Conservation (phyloP, 2,113 vertebrate genomes). For the Alligator mississippiensis region DNA sequence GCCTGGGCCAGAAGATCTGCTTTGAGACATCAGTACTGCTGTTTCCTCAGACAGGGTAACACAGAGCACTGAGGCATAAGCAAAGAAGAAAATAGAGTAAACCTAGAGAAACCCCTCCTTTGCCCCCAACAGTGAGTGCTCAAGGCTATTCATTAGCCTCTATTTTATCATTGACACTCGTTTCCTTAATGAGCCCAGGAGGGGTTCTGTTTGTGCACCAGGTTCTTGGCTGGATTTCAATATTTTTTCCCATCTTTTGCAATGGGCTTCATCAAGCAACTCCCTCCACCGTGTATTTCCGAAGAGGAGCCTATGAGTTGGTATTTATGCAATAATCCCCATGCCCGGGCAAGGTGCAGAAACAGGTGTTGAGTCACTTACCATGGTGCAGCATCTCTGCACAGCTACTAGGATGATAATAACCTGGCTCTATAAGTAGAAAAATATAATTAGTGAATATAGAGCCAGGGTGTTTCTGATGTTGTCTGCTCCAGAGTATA, state of each 20-base stretch:
- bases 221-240: background rate
- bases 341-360: background rate
- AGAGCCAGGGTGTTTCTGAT: background rate
- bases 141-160: background rate
- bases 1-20: too few relatives aligned
- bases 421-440: background rate
- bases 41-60: background rate
- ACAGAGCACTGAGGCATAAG: background rate
- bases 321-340: background rate
- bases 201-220: background rate
- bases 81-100: background rate
- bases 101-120: background rate
- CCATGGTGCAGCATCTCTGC: background rate
- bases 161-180: background rate
- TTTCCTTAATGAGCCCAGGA: background rate
- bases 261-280: background rate
- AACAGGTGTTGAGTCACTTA: background rate
- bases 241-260: background rate
- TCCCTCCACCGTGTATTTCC: background rate
- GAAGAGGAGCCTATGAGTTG: background rate
- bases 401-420: background rate
- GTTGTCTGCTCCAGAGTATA: background rate
- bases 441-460: background rate
- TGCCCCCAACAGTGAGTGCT: background rate
- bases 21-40: background rate